Evolutionary conservation across 2,888 invertebrate genomes (phyloP), one percentile per base, ranked within the genome.

Genomic region (Pantelozetes paolii): DNA sequence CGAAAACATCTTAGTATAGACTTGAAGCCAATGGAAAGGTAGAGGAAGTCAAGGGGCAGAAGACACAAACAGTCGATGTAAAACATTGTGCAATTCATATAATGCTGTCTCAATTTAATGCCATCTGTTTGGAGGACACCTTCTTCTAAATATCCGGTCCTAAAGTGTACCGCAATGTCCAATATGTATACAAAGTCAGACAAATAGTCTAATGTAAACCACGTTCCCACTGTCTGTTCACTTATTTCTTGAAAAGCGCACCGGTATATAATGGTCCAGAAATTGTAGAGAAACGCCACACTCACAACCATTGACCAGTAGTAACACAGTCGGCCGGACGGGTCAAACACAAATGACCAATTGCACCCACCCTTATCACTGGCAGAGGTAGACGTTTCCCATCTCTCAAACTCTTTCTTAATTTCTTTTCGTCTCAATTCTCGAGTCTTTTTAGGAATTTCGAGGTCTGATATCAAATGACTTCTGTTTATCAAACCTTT

Each of bases 61-160:
- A 98, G 88, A 86, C 96, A 97, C 84, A 98, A 87, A 86, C 95
- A 95, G 88, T 98, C 97, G 83, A 97, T 92, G 88, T 98, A 98
- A 87, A 98, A 98, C 79, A 90, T 92, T 77, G 94, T 94, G 80
- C 89, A 94, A 87, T 97, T 97, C 92, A 96, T 94, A 85, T 98
- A 98, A 84, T 98, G 95, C 79, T 93, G 89, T 73, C 97, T 88
- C 79, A 98, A 87, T 84, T 95, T 96, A 20, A 89, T 88, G 76
- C 94, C 88, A 84, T 97, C 96, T 75, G 97, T 97, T 83, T 98
- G 97, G 76, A 98, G 86, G 76, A 98, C 97, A 75, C 98, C 98
- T 83, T 98, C 97, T 84, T 97, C 96, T 79, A 97, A 85, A 83
- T 95, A 98, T 73, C 96, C 97, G 79, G 96, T 97, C 78, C 97